Evolutionary conservation across 2,888 invertebrate species (phyloP).

Genomic region (Sminthurinus aureus): DNA sequence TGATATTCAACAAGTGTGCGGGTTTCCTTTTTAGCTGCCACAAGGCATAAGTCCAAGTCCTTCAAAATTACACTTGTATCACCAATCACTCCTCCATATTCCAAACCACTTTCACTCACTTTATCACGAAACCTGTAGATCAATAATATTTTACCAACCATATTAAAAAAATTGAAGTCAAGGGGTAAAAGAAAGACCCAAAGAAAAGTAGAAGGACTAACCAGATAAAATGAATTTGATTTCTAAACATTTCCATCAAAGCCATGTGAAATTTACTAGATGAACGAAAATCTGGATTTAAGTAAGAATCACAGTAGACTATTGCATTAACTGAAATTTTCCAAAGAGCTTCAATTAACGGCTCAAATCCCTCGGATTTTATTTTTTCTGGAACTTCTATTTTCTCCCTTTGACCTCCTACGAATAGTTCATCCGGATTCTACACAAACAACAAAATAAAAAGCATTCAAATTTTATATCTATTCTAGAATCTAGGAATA

Average conservation of each 20-base stretch:
- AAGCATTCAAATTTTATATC: no score
- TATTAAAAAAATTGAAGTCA: neutral
- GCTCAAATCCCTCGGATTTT: constrained; percentile 16
- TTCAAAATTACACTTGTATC: constrained; percentile 5
- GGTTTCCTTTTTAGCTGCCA: neutral
- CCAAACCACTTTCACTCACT: neutral
- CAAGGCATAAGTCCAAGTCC: constrained; percentile 12
- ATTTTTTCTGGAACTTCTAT: neutral
- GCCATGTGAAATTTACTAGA: neutral
- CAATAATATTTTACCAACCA: neutral
- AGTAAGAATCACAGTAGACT: neutral
- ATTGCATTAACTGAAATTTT: constrained; percentile 20
- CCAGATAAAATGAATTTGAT: constrained; percentile 23
- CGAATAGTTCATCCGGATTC: constrained; percentile 1
- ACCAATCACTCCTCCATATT: constrained; percentile 23
- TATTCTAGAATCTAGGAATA: no score
- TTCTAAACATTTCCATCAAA: constrained; percentile 4
- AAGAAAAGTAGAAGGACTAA: neutral
- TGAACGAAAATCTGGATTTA: neutral
- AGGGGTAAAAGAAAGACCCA: no score
- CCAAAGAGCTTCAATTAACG: constrained; percentile 20
- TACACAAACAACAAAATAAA: neutral
- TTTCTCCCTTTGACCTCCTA: neutral
- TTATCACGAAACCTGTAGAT: neutral
- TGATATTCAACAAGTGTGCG: neutral